Conservation (phyloP, 1,140 invertebrate species). For the Drosophila leontia region DNA sequence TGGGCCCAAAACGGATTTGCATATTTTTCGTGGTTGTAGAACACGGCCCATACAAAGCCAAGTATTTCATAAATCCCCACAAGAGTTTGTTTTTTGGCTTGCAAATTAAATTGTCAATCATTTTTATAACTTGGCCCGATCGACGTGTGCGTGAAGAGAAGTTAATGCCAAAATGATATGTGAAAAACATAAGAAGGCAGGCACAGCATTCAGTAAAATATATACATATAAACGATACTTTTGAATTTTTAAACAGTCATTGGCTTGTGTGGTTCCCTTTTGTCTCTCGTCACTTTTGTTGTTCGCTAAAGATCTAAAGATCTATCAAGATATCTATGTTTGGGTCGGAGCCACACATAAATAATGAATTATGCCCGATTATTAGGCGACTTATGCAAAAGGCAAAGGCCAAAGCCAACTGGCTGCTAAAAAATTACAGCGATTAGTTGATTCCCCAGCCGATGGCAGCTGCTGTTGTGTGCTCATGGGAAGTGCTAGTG, state of each 20-base stretch:
- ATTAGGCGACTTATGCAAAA: conserved; percentile 80
- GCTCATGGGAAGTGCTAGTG: conserved; percentile 39
- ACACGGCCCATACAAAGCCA: conserved; percentile 56
- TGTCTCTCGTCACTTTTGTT: conserved; percentile 56
- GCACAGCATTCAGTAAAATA: conserved; percentile 19
- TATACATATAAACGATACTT: conserved; percentile 34
- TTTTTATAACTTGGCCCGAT: conserved; percentile 74
- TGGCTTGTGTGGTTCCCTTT: conserved; percentile 65
- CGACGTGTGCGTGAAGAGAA: conserved; percentile 68
- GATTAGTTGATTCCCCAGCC: conserved; percentile 65
- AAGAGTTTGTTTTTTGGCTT: conserved; percentile 58
- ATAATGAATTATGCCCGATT: conserved; percentile 81
- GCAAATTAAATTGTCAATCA: conserved; percentile 84
- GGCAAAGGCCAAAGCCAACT: conserved; percentile 18
- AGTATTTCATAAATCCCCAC: conserved; percentile 76
- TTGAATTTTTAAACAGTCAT: conserved; percentile 83
- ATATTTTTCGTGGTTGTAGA: conserved; percentile 64
- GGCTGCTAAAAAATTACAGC: conserved; percentile 66
- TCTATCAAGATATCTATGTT: conserved; percentile 53
- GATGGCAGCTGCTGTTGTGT: conserved; percentile 7
- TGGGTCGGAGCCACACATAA: conserved; percentile 63
- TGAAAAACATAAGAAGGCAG: conserved; percentile 54
- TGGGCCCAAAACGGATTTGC: conserved; percentile 68
- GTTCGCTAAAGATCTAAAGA: conserved; percentile 72
- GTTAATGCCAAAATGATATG: conserved; percentile 80